A percentile compares a stretch with the other conserved stretches of the same genome.
Evolutionary conservation across 2,888 invertebrate genomes (phyloP).

Genomic region (Aspidiotus rigidus): DNA sequence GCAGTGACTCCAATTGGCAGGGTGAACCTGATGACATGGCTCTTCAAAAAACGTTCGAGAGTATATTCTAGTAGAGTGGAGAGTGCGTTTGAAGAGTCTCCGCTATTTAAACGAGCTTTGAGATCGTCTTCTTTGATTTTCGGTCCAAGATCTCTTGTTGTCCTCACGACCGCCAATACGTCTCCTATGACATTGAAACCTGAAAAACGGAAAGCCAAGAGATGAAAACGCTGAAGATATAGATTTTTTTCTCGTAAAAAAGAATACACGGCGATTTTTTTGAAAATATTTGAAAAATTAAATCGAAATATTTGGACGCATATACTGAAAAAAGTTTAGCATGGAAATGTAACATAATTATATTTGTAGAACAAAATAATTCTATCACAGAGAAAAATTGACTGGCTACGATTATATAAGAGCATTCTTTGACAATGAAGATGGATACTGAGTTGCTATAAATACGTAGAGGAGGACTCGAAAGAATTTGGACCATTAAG

Average conservation of each 20-base stretch:
- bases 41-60: slow-evolving; percentile 51
- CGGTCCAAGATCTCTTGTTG: slow-evolving; percentile 36
- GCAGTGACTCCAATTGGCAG: slow-evolving; percentile 39
- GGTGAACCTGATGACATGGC: slow-evolving; percentile 46
- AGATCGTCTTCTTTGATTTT: slow-evolving; percentile 37
- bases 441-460: no score
- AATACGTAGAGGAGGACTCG: no score
- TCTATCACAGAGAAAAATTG: no score
- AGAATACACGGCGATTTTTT: neutral
- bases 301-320: neutral
- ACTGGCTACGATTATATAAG: no score
- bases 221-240: neutral
- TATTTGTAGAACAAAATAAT: no score
- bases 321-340: neutral
- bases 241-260: neutral
- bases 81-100: slow-evolving; percentile 40
- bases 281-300: neutral
- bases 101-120: slow-evolving; percentile 36
- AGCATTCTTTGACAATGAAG: no score
- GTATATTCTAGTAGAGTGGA: slow-evolving; percentile 44
- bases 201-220: slow-evolving; percentile 15
- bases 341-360: no score
- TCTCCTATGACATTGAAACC: slow-evolving; percentile 38
- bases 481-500: no score
- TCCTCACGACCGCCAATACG: slow-evolving; percentile 38